A percentile compares a stretch with the other conserved stretches of the same genome.
Conservation (phyloP, 1,140 invertebrate species). For the Akabosia matsudoensis region DNA sequence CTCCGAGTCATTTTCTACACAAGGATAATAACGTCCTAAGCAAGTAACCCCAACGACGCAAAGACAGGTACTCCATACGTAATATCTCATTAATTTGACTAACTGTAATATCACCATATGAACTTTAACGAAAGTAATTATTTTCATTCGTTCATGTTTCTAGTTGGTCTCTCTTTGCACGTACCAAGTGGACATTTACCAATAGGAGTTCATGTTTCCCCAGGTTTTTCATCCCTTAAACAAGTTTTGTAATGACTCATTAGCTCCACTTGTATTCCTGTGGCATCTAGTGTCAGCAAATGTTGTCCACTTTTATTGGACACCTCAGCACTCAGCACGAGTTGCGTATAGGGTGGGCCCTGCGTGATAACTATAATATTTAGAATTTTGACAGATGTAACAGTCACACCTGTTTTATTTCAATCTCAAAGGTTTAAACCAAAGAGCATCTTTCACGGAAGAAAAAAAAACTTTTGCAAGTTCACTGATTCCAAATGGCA, state of each 20-base stretch:
- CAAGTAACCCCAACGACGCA: neutral
- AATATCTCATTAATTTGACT: no score
- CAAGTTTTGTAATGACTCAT: neutral
- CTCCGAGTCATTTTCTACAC: neutral
- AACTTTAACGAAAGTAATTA: neutral
- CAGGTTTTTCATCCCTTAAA: neutral
- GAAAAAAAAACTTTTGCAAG: no score
- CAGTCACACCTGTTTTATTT: neutral
- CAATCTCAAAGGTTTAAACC: no score
- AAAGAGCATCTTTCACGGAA: no score
- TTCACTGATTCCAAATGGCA: neutral
- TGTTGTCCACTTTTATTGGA: neutral
- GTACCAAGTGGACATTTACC: neutral
- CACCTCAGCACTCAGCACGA: no score
- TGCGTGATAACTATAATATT: neutral
- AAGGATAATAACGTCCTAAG: neutral
- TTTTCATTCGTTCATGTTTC: neutral
- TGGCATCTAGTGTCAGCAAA: no score
- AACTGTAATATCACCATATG: no score
- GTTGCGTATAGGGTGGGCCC: neutral
- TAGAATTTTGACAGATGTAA: neutral
- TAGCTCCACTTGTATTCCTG: no score
- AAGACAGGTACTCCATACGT: no score
- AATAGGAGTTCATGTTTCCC: neutral
- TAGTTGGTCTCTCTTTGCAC: neutral